Percentiles rank a stretch among this genome's conserved stretches.
Conservation (phyloP, 92 coral and sea anemone genomes). For the Nematostella vectensis region DNA sequence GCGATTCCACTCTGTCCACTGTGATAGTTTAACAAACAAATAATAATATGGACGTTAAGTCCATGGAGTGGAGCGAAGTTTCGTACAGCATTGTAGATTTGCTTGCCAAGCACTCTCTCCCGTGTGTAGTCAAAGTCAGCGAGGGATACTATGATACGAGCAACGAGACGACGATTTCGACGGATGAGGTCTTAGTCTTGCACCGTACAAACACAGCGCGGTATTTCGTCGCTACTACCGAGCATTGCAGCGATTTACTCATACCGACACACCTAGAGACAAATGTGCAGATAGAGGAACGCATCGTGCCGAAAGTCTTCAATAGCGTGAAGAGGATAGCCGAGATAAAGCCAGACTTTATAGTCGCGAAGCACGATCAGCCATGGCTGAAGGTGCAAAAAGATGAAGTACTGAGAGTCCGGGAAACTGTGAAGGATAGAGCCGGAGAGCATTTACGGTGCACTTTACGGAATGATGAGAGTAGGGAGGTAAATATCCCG, state of each 20-base stretch:
- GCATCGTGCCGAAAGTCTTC: constrained; percentile 6
- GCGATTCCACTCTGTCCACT: too few relatives aligned
- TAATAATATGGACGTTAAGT: constrained; percentile 12
- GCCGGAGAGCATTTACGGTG: constrained; percentile 9
- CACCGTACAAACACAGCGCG: constrained; percentile 22
- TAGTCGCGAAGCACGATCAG: constrained; percentile 25
- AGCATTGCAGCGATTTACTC: constrained; percentile 1
- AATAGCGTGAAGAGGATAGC: constrained; percentile 34
- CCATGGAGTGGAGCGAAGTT: constrained; percentile 25
- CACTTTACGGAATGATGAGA: constrained; percentile 17
- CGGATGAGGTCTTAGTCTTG: constrained; percentile 45
- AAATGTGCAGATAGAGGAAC: constrained; percentile 23
- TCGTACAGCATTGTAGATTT: constrained; percentile 1
- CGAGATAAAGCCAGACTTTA: constrained; percentile 6
- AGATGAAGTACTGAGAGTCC: constrained; percentile 31
- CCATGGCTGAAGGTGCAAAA: constrained; percentile 29
- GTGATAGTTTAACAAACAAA: too few relatives aligned
- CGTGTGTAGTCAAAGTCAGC: constrained; percentile 36
- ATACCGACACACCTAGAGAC: constrained; percentile 25
- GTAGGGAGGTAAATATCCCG: constrained; percentile 19
- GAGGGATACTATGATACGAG: constrained; percentile 32
- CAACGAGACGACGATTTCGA: constrained; percentile 43
- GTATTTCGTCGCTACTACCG: constrained; percentile 25
- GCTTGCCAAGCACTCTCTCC: not conserved
- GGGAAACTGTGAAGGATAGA: constrained; percentile 12